A percentile compares a stretch with the other conserved stretches of the same genome.
These are phyloP conservation scores for Nothocercus julius DNA, from an alignment of 2,113 vertebrate species.

Conservation along the genomic window DNA sequence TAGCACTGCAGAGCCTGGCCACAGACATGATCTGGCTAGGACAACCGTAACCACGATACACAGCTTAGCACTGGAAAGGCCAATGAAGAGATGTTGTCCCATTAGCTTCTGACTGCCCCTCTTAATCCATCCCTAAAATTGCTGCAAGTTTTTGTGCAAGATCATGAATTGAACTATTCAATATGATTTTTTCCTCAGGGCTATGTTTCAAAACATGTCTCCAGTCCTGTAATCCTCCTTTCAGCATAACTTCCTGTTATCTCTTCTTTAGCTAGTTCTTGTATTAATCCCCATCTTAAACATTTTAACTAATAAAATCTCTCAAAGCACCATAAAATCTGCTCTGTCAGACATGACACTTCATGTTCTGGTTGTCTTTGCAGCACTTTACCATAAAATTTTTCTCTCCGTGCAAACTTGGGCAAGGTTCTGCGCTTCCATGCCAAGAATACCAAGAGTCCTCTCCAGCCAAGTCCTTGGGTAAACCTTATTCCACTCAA, in stretches of 20 bases:
- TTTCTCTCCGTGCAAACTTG: not conserved
- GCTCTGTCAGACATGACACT: not conserved
- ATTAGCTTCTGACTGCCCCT: not conserved
- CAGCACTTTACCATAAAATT: not conserved
- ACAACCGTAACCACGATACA: not conserved
- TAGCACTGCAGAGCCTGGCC: not conserved
- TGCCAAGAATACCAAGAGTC: not conserved
- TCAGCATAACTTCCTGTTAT: conserved; percentile 35
- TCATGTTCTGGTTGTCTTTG: not conserved
- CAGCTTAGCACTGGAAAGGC: not conserved
- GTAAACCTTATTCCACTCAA: fast-evolving
- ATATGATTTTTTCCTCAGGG: not conserved
- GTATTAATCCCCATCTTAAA: not conserved
- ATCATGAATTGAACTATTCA: not conserved
- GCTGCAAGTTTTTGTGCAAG: not conserved
- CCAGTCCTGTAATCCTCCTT: conserved; percentile 1
- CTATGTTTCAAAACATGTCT: not conserved
- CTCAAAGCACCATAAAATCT: conserved; percentile 7
- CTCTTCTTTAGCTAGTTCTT: conserved; percentile 33
- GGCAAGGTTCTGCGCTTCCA: not conserved
- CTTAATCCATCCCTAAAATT: not conserved
- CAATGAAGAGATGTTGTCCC: not conserved
- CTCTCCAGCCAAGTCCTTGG: not conserved
- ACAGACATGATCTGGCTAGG: not conserved
- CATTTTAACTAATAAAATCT: conserved; percentile 14